Conservation (phyloP, 30 jellyfish, hydroid and myxozoan species). For the Aurelia coerulea region DNA sequence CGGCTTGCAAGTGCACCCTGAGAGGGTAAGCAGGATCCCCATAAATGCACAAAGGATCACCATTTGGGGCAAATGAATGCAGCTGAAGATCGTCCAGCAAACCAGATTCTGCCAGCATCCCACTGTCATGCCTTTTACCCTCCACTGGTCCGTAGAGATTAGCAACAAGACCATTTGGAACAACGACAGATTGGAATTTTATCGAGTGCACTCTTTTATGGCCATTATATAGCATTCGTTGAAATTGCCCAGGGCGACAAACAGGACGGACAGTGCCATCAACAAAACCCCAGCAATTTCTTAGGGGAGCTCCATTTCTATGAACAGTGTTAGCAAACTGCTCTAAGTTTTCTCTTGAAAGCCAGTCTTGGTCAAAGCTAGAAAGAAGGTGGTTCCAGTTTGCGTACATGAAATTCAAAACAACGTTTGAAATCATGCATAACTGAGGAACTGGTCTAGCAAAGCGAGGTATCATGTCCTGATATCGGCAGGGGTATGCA, state of each 20-base stretch:
- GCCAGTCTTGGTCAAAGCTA: conserved; percentile 43
- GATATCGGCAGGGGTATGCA: conserved; percentile 61
- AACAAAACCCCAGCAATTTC: conserved; percentile 30
- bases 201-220: conserved; percentile 71
- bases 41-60: not conserved
- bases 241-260: conserved; percentile 58
- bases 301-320: conserved; percentile 1
- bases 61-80: not conserved
- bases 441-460: conserved; percentile 57
- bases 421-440: conserved; percentile 20
- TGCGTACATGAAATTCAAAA: not conserved
- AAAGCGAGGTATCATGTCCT: conserved; percentile 44
- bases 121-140: conserved; percentile 34
- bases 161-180: conserved; percentile 62
- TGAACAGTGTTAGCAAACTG: conserved; percentile 7
- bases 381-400: conserved; percentile 29
- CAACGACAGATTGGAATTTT: conserved; percentile 50
- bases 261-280: conserved; percentile 78
- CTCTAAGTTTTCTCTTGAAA: not conserved
- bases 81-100: not conserved
- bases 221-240: conserved; percentile 59
- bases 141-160: conserved; percentile 17
- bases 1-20: not conserved
- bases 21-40: not conserved
- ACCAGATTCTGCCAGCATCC: conserved; percentile 25